Conservation (phyloP, 2,113 vertebrate species). For the Gasterosteus aculeatus region DNA sequence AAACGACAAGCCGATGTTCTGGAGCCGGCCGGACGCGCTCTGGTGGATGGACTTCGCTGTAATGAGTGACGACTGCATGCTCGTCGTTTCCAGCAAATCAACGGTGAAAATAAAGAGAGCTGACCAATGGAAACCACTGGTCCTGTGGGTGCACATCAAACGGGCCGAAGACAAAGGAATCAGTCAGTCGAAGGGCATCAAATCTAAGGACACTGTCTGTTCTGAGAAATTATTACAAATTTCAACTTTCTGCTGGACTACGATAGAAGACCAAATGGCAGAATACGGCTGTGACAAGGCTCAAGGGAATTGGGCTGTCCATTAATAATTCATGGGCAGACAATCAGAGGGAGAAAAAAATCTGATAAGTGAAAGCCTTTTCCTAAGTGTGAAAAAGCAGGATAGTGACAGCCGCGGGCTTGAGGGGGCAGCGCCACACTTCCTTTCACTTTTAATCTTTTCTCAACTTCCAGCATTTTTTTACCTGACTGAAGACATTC, state of each 20-base stretch:
- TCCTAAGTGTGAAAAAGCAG: slow-evolving; percentile 47
- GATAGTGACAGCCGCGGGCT: slow-evolving; percentile 41
- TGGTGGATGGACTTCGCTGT: slow-evolving; percentile 31
- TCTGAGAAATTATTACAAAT: slow-evolving; percentile 15
- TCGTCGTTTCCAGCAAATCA: slow-evolving; percentile 45
- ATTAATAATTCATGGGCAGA: slow-evolving; percentile 79
- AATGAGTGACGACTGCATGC: slow-evolving; percentile 58
- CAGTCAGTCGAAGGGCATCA: not conserved
- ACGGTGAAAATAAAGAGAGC: slow-evolving; percentile 48
- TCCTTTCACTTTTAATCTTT: slow-evolving; percentile 31
- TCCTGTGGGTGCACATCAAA: slow-evolving; percentile 35
- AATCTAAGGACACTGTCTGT: slow-evolving; percentile 13
- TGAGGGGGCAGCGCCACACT: slow-evolving; percentile 25
- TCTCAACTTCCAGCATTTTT: slow-evolving; percentile 2
- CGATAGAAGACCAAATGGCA: slow-evolving; percentile 56
- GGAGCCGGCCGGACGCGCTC: slow-evolving; percentile 30
- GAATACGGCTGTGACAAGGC: slow-evolving; percentile 55
- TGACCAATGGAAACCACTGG: slow-evolving; percentile 48
- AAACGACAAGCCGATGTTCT: slow-evolving; percentile 50
- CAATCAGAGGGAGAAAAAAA: slow-evolving; percentile 50
- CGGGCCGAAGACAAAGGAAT: slow-evolving; percentile 22
- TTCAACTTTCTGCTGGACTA: not conserved
- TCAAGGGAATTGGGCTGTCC: slow-evolving; percentile 48
- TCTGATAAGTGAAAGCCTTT: not conserved
- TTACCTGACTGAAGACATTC: slow-evolving; percentile 39